phyloP scores from a whole-genome alignment of 2,797 vertebrate species.

The Parotocinclus haroldoi region DNA sequence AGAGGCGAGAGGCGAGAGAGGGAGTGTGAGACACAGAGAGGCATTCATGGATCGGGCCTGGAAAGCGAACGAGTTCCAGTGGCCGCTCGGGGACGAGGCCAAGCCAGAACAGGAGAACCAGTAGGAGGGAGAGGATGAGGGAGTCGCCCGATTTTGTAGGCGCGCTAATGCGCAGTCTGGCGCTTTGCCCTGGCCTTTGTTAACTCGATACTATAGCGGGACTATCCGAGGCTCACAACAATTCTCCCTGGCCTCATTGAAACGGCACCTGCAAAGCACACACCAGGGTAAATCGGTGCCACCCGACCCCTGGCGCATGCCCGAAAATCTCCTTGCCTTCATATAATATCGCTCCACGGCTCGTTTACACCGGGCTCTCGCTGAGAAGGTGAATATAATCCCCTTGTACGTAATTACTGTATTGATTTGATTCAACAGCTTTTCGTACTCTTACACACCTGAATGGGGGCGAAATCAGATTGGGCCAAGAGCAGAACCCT shows the following conservation, averaged over 20 bases:
- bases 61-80: conserved; percentile 52
- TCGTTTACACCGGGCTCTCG: not conserved
- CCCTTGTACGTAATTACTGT: not conserved
- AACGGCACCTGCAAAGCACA: conserved; percentile 41
- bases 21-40: conserved; percentile 65
- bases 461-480: conserved; percentile 32
- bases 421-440: not conserved
- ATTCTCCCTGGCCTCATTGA: conserved; percentile 45
- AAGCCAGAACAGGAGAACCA: conserved; percentile 51
- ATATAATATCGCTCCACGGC: not conserved
- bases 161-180: conserved; percentile 76
- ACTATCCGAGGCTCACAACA: conserved; percentile 24
- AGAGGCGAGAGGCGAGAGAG: conserved; percentile 40
- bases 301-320: conserved; percentile 49
- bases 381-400: too few relatives aligned
- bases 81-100: conserved; percentile 53
- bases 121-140: conserved; percentile 15
- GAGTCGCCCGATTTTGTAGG: conserved; percentile 53
- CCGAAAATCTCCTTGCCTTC: not conserved
- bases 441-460: conserved; percentile 6
- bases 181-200: conserved; percentile 67
- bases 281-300: conserved; percentile 48
- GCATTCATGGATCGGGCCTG: conserved; percentile 56
- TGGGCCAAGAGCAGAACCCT: conserved; percentile 15
- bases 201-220: conserved; percentile 67